phyloP scores from a whole-genome alignment of 2,888 invertebrate genomes.

The Clunio marinus region DNA sequence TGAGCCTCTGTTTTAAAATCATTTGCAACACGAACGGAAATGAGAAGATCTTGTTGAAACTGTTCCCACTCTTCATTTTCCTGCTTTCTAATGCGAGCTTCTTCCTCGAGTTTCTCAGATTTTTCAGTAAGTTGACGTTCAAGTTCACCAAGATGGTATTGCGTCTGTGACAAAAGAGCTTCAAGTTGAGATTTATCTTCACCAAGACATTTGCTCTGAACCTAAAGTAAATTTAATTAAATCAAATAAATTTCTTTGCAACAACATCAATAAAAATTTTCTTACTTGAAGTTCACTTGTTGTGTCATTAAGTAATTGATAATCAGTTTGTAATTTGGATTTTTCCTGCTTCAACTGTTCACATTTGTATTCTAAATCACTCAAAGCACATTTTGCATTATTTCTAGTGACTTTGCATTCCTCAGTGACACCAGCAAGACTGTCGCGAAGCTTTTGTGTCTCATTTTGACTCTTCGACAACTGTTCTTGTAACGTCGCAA shows the following conservation, averaged over 20 bases:
- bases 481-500: conserved; percentile 65
- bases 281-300: conserved; percentile 62
- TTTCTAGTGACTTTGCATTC: conserved; percentile 74
- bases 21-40: conserved; percentile 91
- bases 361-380: conserved; percentile 75
- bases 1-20: conserved; percentile 95
- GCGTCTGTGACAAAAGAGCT: conserved; percentile 61
- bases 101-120: conserved; percentile 61
- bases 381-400: conserved; percentile 80
- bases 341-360: conserved; percentile 73
- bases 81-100: conserved; percentile 59
- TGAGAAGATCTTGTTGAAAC: conserved; percentile 86
- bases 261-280: conserved; percentile 20
- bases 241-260: background rate
- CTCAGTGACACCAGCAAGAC: conserved; percentile 63
- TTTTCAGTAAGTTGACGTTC: conserved; percentile 65
- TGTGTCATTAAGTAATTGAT: conserved; percentile 70
- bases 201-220: conserved; percentile 51
- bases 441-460: conserved; percentile 62
- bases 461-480: conserved; percentile 66
- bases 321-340: conserved; percentile 62
- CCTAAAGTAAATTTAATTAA: conserved; percentile 38
- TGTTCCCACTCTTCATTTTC: conserved; percentile 88
- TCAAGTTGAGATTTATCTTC: conserved; percentile 51
- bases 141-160: conserved; percentile 68